Base-by-base conservation (phyloP, 2,888 invertebrate species). In the Xylota sylvarum region DNA sequence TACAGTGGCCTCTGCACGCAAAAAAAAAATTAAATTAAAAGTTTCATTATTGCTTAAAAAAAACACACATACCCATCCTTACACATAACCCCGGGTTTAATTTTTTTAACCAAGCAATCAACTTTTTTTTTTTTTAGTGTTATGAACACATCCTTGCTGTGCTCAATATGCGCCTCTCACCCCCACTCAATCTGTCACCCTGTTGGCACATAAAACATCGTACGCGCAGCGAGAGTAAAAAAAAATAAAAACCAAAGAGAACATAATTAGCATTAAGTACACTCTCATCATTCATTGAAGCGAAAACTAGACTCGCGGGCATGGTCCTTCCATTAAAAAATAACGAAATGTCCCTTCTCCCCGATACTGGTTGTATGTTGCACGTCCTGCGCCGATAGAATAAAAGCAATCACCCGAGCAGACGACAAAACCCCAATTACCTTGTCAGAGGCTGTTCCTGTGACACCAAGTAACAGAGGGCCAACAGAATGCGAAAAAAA, bases 181-280 rank as follows among this genome's bases (percentile, higher is more conserved):
- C 50, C 67, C 10, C 60, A 5, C 23, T 27, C 70, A 72, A 56
- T 58, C 64, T 56, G 60, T 67, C 76, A 70, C 74, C 69, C 62
- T 55, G 62, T 76, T 76, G 48, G 43, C 67, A 56, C 65, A 65
- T 60, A 64, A 84, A 80, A 74, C 32, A 19, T 52, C 1, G 23
- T 14, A 12, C 64, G 23, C 50, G 30, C 4, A n/a, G 4, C 30
- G 30, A 30, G 14, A 14, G 9, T 7, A 40, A 10, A 14, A 65
- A 60, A 55, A n/a, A 55, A 46, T 64, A 55, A 67, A 62, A 73
- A 60, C 70, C 46, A 69, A 64, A 40, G 46, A 65, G 80, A 70
- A 85, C 67, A 81, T 85, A 85, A 86, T 86, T 81, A 86, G 72
- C 85, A 73, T 67, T 81, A 86, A 86, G 85, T 77, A 86, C 77